Conservation (phyloP, 2,113 vertebrate genomes). For the Pseudorhombus dupliciocellatus region DNA sequence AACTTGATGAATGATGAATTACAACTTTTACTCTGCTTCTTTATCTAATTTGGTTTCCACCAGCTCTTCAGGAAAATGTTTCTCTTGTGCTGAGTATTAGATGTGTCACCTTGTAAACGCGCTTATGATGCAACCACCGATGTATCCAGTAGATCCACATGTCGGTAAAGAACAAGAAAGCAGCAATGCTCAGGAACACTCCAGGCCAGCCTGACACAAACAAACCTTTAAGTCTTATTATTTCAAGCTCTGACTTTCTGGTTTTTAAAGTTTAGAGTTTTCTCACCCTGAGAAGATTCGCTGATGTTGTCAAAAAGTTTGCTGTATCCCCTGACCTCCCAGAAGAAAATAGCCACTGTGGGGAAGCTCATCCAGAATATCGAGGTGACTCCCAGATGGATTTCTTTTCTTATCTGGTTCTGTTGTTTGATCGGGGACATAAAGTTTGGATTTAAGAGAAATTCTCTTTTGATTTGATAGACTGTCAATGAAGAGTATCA, state of each 20-base stretch:
- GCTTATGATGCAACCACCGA: constrained; percentile 88
- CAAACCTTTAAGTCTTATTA: background rate
- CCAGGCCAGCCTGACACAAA: constrained; percentile 85
- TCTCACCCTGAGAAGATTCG: constrained; percentile 85
- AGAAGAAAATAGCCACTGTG: constrained; percentile 88
- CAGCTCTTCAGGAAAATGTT: background rate
- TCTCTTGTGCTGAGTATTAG: no score
- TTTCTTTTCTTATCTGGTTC: constrained; percentile 91
- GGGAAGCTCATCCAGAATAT: constrained; percentile 92
- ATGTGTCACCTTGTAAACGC: constrained; percentile 88
- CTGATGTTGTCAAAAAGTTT: constrained; percentile 86
- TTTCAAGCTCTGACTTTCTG: background rate
- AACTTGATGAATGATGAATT: no score
- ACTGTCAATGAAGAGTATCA: background rate
- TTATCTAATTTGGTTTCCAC: background rate
- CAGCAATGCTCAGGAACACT: constrained; percentile 86
- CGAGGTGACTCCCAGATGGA: constrained; percentile 78
- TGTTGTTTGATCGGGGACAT: constrained; percentile 53
- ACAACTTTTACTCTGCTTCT: background rate
- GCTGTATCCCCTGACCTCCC: constrained; percentile 91
- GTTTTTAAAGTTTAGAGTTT: background rate
- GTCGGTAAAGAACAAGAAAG: constrained; percentile 94
- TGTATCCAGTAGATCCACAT: constrained; percentile 98
- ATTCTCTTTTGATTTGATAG: background rate
- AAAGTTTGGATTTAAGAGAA: background rate